A percentile compares a stretch with the other conserved stretches of the same genome.
These are phyloP conservation scores for Malacosoma neustria DNA, from an alignment of 2,888 invertebrate species.

Conservation along the genomic window DNA sequence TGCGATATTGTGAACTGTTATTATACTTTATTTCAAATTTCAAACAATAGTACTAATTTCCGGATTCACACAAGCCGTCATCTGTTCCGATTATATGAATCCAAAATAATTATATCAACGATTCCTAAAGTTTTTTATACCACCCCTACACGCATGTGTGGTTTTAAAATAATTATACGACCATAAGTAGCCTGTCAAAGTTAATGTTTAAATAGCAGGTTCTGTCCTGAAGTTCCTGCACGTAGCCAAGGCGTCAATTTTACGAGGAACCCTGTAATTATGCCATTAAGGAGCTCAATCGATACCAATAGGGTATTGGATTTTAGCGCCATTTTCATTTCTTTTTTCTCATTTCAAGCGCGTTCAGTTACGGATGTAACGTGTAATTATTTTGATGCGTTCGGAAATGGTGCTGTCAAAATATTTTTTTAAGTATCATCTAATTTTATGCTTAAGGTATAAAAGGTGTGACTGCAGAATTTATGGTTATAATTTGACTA, in stretches of 20 bases:
- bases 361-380: constrained; percentile 26
- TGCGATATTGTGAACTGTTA: too few relatives aligned
- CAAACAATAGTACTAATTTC: constrained; percentile 18
- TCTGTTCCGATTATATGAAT: constrained; percentile 44
- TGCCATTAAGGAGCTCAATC: constrained; percentile 65
- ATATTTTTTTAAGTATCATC: constrained; percentile 42
- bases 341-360: constrained; percentile 29
- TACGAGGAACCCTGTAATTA: constrained; percentile 58
- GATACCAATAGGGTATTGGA: constrained; percentile 63
- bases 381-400: constrained; percentile 53
- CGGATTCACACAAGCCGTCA: constrained; percentile 23
- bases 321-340: constrained; percentile 33
- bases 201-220: constrained; percentile 71
- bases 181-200: constrained; percentile 66
- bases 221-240: constrained; percentile 22
- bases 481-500: too few relatives aligned
- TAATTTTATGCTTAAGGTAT: too few relatives aligned
- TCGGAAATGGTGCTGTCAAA: constrained; percentile 48
- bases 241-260: constrained; percentile 63
- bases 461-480: too few relatives aligned
- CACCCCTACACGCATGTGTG: constrained; percentile 44
- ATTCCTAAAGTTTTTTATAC: constrained; percentile 59
- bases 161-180: constrained; percentile 62
- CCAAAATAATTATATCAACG: constrained; percentile 42
- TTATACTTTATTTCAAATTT: too few relatives aligned